Base-by-base conservation (phyloP, 1,140 invertebrate genomes). In the Tribolium castaneum region DNA sequence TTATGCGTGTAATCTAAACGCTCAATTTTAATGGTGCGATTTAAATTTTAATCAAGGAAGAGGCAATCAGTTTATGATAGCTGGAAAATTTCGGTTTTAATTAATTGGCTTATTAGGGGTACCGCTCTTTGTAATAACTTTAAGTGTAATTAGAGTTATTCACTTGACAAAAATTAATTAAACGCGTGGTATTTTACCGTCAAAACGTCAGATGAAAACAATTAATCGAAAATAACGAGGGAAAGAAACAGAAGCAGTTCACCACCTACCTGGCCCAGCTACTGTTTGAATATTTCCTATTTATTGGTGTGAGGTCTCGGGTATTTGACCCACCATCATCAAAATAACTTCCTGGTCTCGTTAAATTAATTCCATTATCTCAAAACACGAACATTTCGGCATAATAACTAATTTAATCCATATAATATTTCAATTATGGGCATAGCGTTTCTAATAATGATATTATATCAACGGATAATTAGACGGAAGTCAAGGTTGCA, bases 141-240 rank as follows among this genome's bases (percentile, higher is more conserved):
- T 66, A 12, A 10, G 59, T 35, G 30, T 34, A 30, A 66, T 66
- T 66, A 66, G 22, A 35, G 59, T 66, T 35, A 30, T 39, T 14
- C 34, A 66, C 13, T 66, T 66, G 59, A 66, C 59, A 66, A 66
- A 66, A 66, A 75, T 75, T 75, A 75, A 75, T 75, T 75, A 75
- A 66, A n/a, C 5, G 45, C n/a, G 34, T 51, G 30, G 72, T 50
- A 75, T 75, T 75, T 75, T 75, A 75, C 34, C 35, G 74, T 75
- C 74, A 75, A 75, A 59, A 75, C 30, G 74, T 56, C 56, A 16
- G 25, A 75, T 22, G 51, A 30, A 45, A 19, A 59, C 56, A 75
- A 75, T 75, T 75, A 75, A 75, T 75, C 74, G 52, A 59, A 75
- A 59, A 59, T 59, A 72, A 54, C 70, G 70, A 72, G 34, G 39